Evolutionary conservation across 2,888 invertebrate species (phyloP), one percentile per base, ranked within the genome.

Genomic region (Ophion ventricosus): DNA sequence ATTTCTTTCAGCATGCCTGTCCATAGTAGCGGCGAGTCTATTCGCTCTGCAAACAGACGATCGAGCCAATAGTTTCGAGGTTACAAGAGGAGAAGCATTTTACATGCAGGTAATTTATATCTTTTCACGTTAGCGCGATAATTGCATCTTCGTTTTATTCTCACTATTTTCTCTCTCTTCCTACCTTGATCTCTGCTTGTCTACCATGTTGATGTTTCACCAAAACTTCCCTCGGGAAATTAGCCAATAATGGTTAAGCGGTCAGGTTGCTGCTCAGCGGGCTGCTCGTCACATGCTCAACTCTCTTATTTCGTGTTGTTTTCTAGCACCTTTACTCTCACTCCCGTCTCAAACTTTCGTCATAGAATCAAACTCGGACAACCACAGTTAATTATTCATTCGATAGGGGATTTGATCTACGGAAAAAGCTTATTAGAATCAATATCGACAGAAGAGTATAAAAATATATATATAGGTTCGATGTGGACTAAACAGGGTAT

Each of bases 11-110:
- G 98, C 97, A 67, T 94, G 97, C 89, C 94, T 97, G 93, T 96
- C 97, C 40, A 96, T 97, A 89, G 96, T 96, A 49, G 97, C 97
- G 85, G 97, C 97, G 59, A 96, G 96, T 77, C 94, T 98, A 90
- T 98, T 98, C 92, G 97, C 97, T 56, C 94, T 97, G 77, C 97
- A 98, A 94, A 96, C 97, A 91, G 97, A 98, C 95, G 97, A 97
- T 94, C 93, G 94, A 89, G 95, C 95, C 88, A 95, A 94, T 91
- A 97, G 97, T 80, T 97, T 97, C 93, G 94, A 95, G 90, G 95
- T 98, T 86, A 95, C 95, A 74, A 95, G 97, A 89, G 97, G 97
- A 86, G 96, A 97, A 91, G 97, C 97, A 81, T 98, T 98, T 94
- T 98, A 98, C 93, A 95, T 98, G 93, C 97, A 97, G 96, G 98